Percentiles rank a stretch among this genome's conserved stretches.
phyloP scores from a whole-genome alignment of 2,888 invertebrate species.

The Camptogramma bilineatum region DNA sequence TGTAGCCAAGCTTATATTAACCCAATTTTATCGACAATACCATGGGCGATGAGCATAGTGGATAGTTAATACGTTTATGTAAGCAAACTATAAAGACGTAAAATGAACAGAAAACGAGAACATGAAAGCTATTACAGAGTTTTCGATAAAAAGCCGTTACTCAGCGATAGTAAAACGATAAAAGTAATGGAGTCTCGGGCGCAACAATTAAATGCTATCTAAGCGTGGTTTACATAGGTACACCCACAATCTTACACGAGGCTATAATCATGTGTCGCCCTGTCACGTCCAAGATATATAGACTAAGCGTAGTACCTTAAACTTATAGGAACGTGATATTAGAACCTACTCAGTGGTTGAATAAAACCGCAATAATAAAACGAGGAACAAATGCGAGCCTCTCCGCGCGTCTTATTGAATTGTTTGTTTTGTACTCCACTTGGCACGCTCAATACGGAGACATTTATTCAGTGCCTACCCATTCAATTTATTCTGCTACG shows the following conservation, averaged over 20 bases:
- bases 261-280: slow-evolving; percentile 29
- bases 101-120: slow-evolving; percentile 10
- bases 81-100: background rate
- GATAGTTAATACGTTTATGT: too few relatives aligned
- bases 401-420: slow-evolving; percentile 47
- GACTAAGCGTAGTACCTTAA: slow-evolving; percentile 3
- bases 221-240: slow-evolving; percentile 17
- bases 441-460: slow-evolving; percentile 48
- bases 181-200: slow-evolving; percentile 20
- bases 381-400: slow-evolving; percentile 47
- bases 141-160: slow-evolving; percentile 27
- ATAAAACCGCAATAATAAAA: slow-evolving; percentile 48
- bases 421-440: slow-evolving; percentile 52
- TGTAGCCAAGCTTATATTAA: slow-evolving; percentile 50
- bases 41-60: too few relatives aligned
- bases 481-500: slow-evolving; percentile 47
- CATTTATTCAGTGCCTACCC: slow-evolving; percentile 46
- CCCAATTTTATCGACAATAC: slow-evolving; percentile 24
- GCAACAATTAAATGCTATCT: slow-evolving; percentile 31
- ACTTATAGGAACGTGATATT: background rate
- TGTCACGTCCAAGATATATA: slow-evolving; percentile 28
- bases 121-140: slow-evolving; percentile 10
- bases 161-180: slow-evolving; percentile 37
- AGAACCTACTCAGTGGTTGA: slow-evolving; percentile 29
- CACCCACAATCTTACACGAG: slow-evolving; percentile 7